Evolutionary conservation across 2,888 invertebrate species (phyloP).

Genomic region (Dryomyza anilis): DNA sequence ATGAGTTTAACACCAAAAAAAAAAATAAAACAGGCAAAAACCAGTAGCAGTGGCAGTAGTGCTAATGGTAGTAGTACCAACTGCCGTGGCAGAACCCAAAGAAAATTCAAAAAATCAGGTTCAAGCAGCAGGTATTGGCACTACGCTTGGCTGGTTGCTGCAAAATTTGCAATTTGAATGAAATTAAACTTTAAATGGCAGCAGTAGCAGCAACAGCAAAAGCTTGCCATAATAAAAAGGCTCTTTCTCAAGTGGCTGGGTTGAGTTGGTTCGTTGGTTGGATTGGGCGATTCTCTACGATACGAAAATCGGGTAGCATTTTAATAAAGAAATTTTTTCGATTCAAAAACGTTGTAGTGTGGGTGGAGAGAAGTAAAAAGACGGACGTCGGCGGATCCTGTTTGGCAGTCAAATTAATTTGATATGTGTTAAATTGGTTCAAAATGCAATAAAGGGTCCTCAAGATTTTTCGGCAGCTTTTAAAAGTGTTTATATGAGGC

Average conservation of each 20-base stretch:
- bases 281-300: no score
- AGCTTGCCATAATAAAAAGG: no score
- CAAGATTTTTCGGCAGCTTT: neutral
- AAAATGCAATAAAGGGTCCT: constrained; percentile 12
- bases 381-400: neutral
- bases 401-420: constrained; percentile 18
- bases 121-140: constrained; percentile 7
- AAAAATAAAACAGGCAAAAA: no score
- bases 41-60: no score
- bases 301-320: no score
- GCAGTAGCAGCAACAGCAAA: no score
- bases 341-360: no score
- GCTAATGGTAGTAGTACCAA: no score
- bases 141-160: constrained; percentile 12
- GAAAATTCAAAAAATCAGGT: constrained; percentile 12
- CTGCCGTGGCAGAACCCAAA: no score
- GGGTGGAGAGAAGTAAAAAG: no score
- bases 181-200: neutral
- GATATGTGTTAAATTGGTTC: constrained; percentile 21
- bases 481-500: neutral
- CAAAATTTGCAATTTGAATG: constrained; percentile 4
- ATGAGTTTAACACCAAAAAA: no score
- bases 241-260: no score
- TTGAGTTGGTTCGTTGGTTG: neutral
- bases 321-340: constrained; percentile 1